Percentiles rank a stretch among this genome's conserved stretches.
Evolutionary conservation across 2,113 vertebrate species (phyloP).

Genomic region (Syngnathoides biaculeatus): DNA sequence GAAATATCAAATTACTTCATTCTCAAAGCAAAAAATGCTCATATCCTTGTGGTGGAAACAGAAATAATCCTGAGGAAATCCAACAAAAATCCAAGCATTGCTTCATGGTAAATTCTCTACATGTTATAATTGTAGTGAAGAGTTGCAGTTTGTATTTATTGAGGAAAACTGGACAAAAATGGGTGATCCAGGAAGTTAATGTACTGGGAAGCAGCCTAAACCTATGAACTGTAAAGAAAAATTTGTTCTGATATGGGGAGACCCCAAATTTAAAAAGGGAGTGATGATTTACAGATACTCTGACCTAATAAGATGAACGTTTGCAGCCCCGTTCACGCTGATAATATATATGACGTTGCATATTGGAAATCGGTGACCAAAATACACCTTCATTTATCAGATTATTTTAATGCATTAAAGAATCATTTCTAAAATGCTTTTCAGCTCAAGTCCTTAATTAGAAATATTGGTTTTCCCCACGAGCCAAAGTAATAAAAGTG

Average conservation of each 20-base stretch:
- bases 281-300: slow-evolving; percentile 14
- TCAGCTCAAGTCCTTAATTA: not conserved
- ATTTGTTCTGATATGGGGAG: not conserved
- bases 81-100: slow-evolving; percentile 2
- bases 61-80: not conserved
- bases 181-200: slow-evolving; percentile 35
- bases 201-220: slow-evolving; percentile 43
- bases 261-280: slow-evolving; percentile 18
- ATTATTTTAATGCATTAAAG: not conserved
- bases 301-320: slow-evolving; percentile 8
- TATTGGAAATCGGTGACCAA: not conserved
- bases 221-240: not conserved
- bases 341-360: not conserved
- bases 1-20: slow-evolving; percentile 8
- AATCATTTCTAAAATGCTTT: not conserved
- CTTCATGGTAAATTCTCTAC: not conserved
- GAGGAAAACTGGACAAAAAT: slow-evolving; percentile 26
- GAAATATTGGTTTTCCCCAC: not conserved
- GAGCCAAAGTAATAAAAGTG: not conserved
- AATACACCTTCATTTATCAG: not conserved
- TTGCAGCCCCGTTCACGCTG: not conserved
- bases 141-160: not conserved
- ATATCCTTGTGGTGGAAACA: not conserved
- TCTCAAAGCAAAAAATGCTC: not conserved
- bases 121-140: slow-evolving; percentile 10